Evolutionary conservation across 2,113 vertebrate species (phyloP).

Genomic region (Maccullochella peelii): DNA sequence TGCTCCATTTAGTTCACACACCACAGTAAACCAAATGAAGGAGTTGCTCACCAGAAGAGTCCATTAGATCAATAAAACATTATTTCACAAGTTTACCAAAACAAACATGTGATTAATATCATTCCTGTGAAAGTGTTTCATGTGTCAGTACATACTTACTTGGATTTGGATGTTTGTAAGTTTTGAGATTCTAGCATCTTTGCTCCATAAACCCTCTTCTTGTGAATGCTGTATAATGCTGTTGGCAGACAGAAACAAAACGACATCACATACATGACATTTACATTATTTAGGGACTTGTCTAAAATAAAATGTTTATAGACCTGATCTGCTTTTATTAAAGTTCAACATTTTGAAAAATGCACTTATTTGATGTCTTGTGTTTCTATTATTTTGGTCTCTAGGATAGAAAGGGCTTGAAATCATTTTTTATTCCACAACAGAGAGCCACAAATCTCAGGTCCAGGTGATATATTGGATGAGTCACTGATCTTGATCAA

Average conservation of each 20-base stretch:
- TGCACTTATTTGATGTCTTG: not conserved
- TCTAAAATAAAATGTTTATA: not conserved
- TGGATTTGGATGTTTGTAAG: slow-evolving; percentile 94
- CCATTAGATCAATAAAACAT: not conserved
- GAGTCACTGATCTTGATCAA: slow-evolving; percentile 29
- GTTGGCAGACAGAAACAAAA: slow-evolving; percentile 41
- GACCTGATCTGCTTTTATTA: not conserved
- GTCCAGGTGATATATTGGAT: slow-evolving; percentile 18
- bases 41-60: not conserved
- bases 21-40: slow-evolving; percentile 12
- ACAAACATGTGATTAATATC: not conserved
- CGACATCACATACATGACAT: not conserved
- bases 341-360: not conserved
- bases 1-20: slow-evolving; percentile 28
- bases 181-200: slow-evolving; percentile 92
- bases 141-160: slow-evolving; percentile 81
- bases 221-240: slow-evolving; percentile 94
- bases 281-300: not conserved
- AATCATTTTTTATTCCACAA: slow-evolving; percentile 9
- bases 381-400: not conserved
- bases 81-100: not conserved
- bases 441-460: slow-evolving; percentile 3
- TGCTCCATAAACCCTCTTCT: slow-evolving; percentile 92
- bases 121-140: not conserved
- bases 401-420: not conserved